These are phyloP conservation scores for Zeuzera pyrina DNA, from an alignment of 2,888 invertebrate genomes.

Conservation along the genomic window DNA sequence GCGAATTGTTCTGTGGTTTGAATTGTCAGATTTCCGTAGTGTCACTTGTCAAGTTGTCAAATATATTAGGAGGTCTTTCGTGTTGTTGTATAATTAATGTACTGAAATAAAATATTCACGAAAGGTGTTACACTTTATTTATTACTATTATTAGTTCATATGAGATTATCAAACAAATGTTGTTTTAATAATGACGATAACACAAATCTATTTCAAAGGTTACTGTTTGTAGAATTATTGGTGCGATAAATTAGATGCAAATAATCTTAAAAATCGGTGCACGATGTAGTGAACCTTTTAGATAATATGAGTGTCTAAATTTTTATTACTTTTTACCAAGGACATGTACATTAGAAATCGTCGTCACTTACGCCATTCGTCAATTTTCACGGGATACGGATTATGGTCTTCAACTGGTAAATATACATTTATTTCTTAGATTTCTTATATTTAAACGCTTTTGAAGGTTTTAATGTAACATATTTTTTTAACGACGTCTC, in stretches of 20 bases:
- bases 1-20: no score
- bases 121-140: no score
- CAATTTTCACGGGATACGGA: conserved; percentile 51
- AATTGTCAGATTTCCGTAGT: no score
- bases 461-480: no score
- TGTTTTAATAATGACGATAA: conserved; percentile 4
- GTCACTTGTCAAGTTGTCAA: no score
- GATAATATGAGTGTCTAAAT: conserved; percentile 34
- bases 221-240: conserved; percentile 20
- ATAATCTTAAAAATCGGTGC: conserved; percentile 1
- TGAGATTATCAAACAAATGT: no score
- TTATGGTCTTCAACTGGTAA: conserved; percentile 60
- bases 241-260: conserved; percentile 21
- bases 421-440: no score
- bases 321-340: conserved; percentile 53
- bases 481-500: not conserved
- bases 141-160: no score
- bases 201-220: conserved; percentile 16
- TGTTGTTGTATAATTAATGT: no score
- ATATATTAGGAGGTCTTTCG: no score
- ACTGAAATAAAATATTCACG: no score
- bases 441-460: no score
- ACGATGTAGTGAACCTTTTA: conserved; percentile 3
- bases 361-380: conserved; percentile 54
- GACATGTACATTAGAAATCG: conserved; percentile 68